Evolutionary conservation across 2,888 invertebrate species (phyloP).

Genomic region (Papilio protenor): DNA sequence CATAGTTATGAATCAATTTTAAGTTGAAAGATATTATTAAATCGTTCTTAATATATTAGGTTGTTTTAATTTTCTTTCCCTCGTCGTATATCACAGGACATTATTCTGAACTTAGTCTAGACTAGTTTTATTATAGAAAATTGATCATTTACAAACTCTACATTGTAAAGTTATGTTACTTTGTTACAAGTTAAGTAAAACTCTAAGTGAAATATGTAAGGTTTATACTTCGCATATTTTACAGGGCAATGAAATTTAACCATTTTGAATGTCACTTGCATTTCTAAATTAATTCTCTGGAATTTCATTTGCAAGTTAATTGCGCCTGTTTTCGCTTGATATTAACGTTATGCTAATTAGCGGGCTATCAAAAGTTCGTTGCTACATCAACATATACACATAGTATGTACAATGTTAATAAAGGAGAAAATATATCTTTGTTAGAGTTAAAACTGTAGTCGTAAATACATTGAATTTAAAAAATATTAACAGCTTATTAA

Average conservation of each 20-base stretch:
- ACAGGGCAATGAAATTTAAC: constrained; percentile 9
- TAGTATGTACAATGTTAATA: neutral
- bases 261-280: constrained; percentile 29
- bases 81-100: neutral
- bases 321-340: constrained; percentile 13
- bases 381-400: neutral
- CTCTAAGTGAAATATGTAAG: neutral
- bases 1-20: neutral
- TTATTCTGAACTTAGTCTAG: neutral
- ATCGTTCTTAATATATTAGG: neutral
- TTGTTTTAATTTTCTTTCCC: neutral
- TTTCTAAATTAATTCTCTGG: constrained; percentile 27
- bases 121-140: constrained; percentile 3
- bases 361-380: neutral
- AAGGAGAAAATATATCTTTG: too few species aligned
- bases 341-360: constrained; percentile 24
- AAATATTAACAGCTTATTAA: neutral
- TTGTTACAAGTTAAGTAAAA: neutral
- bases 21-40: neutral
- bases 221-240: neutral
- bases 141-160: neutral
- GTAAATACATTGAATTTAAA: too few species aligned
- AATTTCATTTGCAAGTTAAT: constrained; percentile 37
- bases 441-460: too few species aligned
- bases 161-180: neutral